Evolutionary conservation across 2,113 vertebrate species (phyloP).

Genomic region (Chloropsis cyanopogon): DNA sequence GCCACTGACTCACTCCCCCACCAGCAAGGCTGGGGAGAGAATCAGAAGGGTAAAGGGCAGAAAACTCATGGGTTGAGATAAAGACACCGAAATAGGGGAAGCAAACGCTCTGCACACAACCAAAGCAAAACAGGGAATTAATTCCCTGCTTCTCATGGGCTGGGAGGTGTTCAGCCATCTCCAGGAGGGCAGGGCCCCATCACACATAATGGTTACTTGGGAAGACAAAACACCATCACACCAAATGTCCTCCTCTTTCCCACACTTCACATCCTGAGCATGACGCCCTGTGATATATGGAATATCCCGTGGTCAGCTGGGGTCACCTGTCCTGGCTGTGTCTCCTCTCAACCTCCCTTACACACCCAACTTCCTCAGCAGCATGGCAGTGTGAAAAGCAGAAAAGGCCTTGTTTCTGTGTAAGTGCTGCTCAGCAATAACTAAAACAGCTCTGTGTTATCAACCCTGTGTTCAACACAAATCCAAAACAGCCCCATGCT

Average conservation of each 20-base stretch:
- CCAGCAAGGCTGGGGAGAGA: background rate
- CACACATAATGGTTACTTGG: too few relatives aligned
- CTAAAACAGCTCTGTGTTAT: background rate
- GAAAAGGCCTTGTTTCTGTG: background rate
- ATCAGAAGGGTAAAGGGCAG: background rate
- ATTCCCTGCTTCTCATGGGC: background rate
- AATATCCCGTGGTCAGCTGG: background rate
- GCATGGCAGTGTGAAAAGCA: fast-evolving
- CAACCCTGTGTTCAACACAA: background rate
- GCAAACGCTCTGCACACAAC: background rate
- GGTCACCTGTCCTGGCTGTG: background rate
- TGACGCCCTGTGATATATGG: background rate
- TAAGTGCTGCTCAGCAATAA: background rate
- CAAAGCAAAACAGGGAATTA: background rate
- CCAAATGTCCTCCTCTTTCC: background rate
- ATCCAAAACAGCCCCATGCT: background rate
- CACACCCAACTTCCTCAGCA: fast-evolving
- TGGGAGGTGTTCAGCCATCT: background rate
- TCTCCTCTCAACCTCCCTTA: fast-evolving
- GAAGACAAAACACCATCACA: background rate
- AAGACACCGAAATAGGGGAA: background rate
- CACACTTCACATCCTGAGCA: background rate
- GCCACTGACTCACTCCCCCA: background rate
- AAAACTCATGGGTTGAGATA: background rate
- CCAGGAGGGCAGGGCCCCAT: background rate